Percentiles rank a stretch among this genome's conserved stretches.
phyloP scores from a whole-genome alignment of 2,888 invertebrate species.

The Cephus rjabovi region DNA sequence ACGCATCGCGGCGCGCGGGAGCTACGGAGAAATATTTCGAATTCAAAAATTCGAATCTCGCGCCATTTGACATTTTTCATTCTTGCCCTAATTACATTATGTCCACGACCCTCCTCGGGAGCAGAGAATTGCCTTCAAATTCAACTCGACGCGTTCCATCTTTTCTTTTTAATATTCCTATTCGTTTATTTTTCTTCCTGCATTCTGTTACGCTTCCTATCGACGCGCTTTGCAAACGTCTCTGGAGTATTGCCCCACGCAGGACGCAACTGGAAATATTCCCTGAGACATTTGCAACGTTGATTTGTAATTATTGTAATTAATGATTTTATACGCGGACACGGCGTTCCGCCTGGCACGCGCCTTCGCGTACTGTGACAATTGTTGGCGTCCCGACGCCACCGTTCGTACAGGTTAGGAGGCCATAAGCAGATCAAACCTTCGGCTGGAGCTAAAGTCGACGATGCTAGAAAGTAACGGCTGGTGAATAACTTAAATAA shows the following conservation, averaged over 20 bases:
- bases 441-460: too few species aligned
- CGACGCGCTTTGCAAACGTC: constrained; percentile 59
- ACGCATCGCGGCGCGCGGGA: too few species aligned
- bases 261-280: constrained; percentile 33
- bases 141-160: too few species aligned
- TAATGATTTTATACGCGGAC: constrained; percentile 28
- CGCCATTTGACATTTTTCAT: too few species aligned
- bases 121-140: too few species aligned
- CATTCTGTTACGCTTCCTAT: background rate
- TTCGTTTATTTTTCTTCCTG: background rate
- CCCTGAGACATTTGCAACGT: constrained; percentile 64
- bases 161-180: too few species aligned
- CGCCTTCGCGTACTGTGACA: background rate
- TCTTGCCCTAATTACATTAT: too few species aligned
- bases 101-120: too few species aligned
- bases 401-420: constrained; percentile 14
- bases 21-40: too few species aligned
- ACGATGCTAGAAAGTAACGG: too few species aligned
- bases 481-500: constrained; percentile 13
- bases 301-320: constrained; percentile 55
- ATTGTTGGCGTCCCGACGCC: background rate
- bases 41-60: too few species aligned
- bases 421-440: constrained; percentile 34
- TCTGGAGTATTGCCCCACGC: constrained; percentile 48
- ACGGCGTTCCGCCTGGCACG: background rate